These are phyloP conservation scores for Dyspetes luteomarginatus DNA, from an alignment of 2,888 invertebrate genomes.

Conservation along the genomic window DNA sequence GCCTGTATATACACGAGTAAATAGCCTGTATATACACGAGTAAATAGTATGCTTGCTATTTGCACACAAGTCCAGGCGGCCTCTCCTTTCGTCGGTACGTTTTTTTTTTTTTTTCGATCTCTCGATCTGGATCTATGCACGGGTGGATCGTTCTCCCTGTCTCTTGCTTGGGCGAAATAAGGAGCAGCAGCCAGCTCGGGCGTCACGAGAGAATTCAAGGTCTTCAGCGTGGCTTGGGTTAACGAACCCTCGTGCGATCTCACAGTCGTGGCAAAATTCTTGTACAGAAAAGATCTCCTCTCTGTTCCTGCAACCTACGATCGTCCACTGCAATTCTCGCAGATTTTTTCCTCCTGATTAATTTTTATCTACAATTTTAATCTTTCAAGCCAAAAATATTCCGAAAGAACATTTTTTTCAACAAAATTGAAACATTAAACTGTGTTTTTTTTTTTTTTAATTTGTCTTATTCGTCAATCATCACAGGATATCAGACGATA, in stretches of 20 bases:
- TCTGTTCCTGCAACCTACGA: constrained; percentile 46
- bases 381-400: neutral
- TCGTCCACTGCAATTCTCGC: constrained; percentile 23
- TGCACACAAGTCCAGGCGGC: constrained; percentile 15
- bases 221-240: constrained; percentile 61
- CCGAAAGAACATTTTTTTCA: neutral
- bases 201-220: constrained; percentile 67
- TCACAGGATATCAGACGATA: neutral
- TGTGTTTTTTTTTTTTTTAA: too few species aligned
- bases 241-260: constrained; percentile 65
- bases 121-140: constrained; percentile 70
- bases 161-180: constrained; percentile 57
- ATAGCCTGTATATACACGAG: too few species aligned
- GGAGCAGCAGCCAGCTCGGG: constrained; percentile 56
- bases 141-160: constrained; percentile 51
- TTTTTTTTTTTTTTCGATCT: constrained; percentile 67
- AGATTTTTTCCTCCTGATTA: neutral
- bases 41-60: constrained; percentile 40
- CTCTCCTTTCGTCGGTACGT: constrained; percentile 43
- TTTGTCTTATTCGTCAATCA: too few species aligned
- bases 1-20: constrained; percentile 30
- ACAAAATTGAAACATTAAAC: neutral
- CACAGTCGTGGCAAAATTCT: constrained; percentile 48
- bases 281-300: constrained; percentile 48
- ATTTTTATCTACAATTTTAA: constrained; percentile 1